phyloP scores from a whole-genome alignment of 1,140 invertebrate species.

The Drosophila tristis region DNA sequence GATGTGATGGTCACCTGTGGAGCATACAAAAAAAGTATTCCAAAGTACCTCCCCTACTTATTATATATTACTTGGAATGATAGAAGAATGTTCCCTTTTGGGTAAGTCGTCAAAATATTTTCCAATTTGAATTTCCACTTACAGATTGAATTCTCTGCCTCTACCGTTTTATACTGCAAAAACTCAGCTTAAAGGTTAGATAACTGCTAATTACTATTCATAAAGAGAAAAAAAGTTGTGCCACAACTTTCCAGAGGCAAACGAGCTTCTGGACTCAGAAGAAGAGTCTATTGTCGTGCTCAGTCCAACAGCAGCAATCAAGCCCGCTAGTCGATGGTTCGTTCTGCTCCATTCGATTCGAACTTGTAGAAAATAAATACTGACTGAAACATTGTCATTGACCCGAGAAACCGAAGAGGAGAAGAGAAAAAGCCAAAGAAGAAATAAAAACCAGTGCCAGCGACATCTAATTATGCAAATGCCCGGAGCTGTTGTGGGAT shows the following conservation, averaged over 20 bases:
- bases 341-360: background rate
- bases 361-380: background rate
- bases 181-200: background rate
- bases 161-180: background rate
- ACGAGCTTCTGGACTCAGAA: slow-evolving; percentile 11
- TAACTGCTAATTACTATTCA: too few relatives aligned
- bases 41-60: too few relatives aligned
- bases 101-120: too few relatives aligned
- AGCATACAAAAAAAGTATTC: too few relatives aligned
- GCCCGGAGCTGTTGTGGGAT: slow-evolving; percentile 12
- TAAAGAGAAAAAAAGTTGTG: slow-evolving; percentile 1
- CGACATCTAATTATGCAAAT: slow-evolving; percentile 67
- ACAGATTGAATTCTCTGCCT: too few relatives aligned
- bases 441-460: background rate
- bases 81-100: too few relatives aligned
- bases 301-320: slow-evolving; percentile 44
- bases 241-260: slow-evolving; percentile 22
- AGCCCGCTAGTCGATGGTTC: slow-evolving; percentile 35
- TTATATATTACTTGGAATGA: too few relatives aligned
- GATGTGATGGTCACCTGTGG: too few relatives aligned
- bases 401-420: slow-evolving; percentile 27
- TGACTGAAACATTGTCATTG: slow-evolving; percentile 47
- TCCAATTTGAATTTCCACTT: too few relatives aligned
- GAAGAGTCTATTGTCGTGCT: slow-evolving; percentile 17
- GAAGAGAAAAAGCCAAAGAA: slow-evolving; percentile 7